These are phyloP conservation scores for Emydocephalus ijimae DNA, from an alignment of 2,113 vertebrate species.

Conservation along the genomic window DNA sequence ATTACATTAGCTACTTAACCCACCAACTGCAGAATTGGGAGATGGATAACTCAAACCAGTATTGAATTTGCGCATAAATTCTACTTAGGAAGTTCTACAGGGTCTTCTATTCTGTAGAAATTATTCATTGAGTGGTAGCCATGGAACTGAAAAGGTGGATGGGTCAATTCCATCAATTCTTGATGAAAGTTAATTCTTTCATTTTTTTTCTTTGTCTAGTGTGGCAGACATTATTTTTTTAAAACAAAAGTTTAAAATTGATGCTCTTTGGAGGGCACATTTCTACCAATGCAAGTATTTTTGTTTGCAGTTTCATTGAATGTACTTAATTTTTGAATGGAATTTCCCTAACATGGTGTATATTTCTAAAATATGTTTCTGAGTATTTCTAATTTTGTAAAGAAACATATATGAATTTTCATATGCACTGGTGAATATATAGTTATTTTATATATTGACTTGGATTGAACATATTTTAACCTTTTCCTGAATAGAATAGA, in stretches of 20 bases:
- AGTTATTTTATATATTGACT: background rate
- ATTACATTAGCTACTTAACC: background rate
- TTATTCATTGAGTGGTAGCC: background rate
- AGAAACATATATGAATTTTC: background rate
- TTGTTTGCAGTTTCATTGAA: background rate
- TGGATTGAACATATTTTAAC: background rate
- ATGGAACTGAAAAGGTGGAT: background rate
- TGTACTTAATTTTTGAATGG: background rate
- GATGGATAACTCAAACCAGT: background rate
- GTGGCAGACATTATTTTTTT: background rate
- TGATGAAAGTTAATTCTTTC: background rate
- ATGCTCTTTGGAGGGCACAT: background rate
- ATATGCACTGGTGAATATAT: background rate
- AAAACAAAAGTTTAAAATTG: background rate
- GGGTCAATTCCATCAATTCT: background rate
- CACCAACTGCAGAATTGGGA: background rate
- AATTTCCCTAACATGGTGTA: background rate
- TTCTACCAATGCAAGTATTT: background rate
- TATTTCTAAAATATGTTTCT: background rate
- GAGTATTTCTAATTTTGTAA: background rate
- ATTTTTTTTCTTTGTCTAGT: background rate
- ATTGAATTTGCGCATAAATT: background rate
- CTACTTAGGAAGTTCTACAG: background rate
- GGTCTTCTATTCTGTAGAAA: background rate
- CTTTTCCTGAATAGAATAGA: background rate